Percentiles rank a stretch among this genome's conserved stretches.
phyloP scores from a whole-genome alignment of 2,113 vertebrate genomes.

The Eolophus roseicapilla region DNA sequence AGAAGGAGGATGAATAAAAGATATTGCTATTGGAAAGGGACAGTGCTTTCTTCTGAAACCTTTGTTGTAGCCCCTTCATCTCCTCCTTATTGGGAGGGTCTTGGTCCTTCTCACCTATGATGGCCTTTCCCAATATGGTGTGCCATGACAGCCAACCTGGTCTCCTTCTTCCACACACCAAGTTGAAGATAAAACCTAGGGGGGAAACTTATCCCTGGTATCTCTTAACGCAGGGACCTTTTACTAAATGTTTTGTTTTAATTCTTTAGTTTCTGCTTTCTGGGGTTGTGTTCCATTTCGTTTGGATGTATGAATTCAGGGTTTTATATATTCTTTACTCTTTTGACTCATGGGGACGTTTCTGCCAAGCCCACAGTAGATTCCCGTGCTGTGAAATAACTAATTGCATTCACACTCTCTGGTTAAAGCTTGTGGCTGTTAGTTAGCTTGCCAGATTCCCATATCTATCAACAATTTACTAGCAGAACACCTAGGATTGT shows the following conservation, averaged over 20 bases:
- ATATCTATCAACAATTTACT: not conserved
- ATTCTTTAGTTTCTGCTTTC: not conserved
- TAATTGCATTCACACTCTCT: not conserved
- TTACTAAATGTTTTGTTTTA: not conserved
- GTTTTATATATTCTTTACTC: not conserved
- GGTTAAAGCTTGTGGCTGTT: not conserved
- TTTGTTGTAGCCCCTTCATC: not conserved
- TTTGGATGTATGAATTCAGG: not conserved
- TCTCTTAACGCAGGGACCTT: not conserved
- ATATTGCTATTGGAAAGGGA: not conserved
- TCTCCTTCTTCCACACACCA: not conserved
- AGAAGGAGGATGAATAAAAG: not conserved
- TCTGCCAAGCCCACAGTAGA: not conserved
- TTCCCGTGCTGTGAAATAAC: not conserved
- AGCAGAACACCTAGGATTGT: not conserved
- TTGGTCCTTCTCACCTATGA: not conserved
- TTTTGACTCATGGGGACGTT: not conserved
- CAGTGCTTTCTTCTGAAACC: not conserved
- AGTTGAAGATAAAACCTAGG: not conserved
- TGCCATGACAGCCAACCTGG: not conserved
- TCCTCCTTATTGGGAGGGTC: not conserved
- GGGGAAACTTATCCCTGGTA: rapidly evolving
- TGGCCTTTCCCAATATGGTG: not conserved
- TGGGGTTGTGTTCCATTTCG: not conserved
- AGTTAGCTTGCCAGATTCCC: not conserved